Percentiles rank a stretch among this genome's conserved stretches.
phyloP scores from a whole-genome alignment of 2,797 vertebrate species.

The Aselliscus stoliczkanus region DNA sequence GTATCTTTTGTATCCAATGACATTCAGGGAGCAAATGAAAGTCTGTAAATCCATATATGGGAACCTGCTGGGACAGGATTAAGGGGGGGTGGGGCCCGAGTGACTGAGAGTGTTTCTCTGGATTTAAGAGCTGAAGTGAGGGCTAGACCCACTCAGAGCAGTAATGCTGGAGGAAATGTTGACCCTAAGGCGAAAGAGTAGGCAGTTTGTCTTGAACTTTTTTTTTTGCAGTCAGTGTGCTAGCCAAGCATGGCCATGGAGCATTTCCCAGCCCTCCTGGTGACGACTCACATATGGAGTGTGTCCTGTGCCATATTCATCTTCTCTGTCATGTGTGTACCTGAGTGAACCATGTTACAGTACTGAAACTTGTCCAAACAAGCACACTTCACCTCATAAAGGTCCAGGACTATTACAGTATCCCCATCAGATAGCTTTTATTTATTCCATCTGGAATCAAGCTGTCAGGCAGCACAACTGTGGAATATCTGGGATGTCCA shows the following conservation, averaged over 20 bases:
- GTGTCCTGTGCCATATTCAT: background rate
- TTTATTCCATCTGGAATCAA: slow-evolving; percentile 14
- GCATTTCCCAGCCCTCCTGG: background rate
- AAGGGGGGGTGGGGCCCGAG: background rate
- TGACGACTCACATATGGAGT: background rate
- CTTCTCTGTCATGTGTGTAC: background rate
- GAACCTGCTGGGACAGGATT: background rate
- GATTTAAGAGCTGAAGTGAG: background rate
- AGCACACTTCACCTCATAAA: background rate
- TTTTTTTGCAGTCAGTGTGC: background rate
- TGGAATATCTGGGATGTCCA: background rate
- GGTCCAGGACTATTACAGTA: background rate
- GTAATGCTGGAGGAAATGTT: too few species aligned
- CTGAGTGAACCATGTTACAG: background rate
- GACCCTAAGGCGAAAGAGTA: background rate
- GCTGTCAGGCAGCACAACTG: background rate
- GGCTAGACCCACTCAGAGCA: background rate
- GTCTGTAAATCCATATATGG: slow-evolving; percentile 46
- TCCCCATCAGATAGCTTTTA: background rate
- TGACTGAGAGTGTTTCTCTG: background rate
- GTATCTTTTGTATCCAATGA: background rate
- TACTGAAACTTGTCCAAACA: slow-evolving; percentile 44
- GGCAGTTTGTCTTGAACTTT: background rate
- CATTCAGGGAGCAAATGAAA: background rate
- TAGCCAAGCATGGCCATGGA: background rate